Conservation (phyloP, 1,140 invertebrate species). For the Globodera ellingtonae region DNA sequence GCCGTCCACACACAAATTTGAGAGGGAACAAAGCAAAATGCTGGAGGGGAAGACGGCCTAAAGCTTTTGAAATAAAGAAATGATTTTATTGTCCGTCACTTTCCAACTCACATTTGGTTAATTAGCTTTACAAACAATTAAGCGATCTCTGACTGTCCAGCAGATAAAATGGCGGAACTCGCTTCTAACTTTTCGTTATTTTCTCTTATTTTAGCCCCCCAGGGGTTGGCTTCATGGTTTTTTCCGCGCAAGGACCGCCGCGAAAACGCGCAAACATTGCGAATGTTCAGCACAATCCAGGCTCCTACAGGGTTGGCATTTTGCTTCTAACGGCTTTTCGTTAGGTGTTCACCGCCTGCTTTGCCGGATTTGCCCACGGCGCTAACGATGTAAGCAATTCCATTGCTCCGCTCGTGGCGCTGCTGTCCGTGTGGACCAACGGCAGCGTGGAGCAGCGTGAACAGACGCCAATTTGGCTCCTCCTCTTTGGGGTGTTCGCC, state of each 20-base stretch:
- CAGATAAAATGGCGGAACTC: too few relatives aligned
- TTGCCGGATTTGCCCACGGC: constrained; percentile 54
- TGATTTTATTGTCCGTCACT: too few relatives aligned
- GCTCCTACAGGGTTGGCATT: constrained; percentile 39
- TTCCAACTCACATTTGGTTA: too few relatives aligned
- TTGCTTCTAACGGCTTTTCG: background rate
- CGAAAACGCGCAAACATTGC: constrained; percentile 51
- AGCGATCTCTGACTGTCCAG: too few relatives aligned
- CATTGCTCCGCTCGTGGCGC: constrained; percentile 88
- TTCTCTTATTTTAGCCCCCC: constrained; percentile 40
- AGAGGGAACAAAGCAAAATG: too few relatives aligned
- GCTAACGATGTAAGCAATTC: constrained; percentile 76
- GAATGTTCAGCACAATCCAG: constrained; percentile 66
- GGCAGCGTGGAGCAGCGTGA: constrained; percentile 53
- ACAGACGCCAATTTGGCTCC: constrained; percentile 51
- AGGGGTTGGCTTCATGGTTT: constrained; percentile 53
- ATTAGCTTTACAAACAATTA: too few relatives aligned
- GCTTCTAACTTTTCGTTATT: background rate
- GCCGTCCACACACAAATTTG: too few relatives aligned
- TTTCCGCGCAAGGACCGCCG: constrained; percentile 47
- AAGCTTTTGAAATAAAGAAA: too few relatives aligned
- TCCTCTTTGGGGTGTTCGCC: constrained; percentile 91
- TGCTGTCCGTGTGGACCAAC: constrained; percentile 79
- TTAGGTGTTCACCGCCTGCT: constrained; percentile 49
- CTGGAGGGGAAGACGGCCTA: too few relatives aligned